A percentile compares a stretch with the other conserved stretches of the same genome.
Conservation (phyloP, 2,888 invertebrate genomes). For the Heteromurus nitidus region DNA sequence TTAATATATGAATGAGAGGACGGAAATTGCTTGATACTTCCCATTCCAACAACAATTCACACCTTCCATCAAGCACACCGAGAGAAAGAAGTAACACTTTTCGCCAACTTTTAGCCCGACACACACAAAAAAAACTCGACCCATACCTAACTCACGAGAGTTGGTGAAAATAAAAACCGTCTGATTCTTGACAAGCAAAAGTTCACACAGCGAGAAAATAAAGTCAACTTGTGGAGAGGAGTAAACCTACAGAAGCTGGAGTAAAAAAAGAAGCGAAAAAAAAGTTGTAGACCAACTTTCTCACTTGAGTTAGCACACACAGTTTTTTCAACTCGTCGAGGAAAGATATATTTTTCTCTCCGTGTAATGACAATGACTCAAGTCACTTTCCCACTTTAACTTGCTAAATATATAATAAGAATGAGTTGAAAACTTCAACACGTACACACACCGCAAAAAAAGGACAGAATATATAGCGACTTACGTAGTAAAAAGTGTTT, state of each 20-base stretch:
- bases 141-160: too few relatives aligned
- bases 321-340: neutral
- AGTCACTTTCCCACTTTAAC: constrained; percentile 4
- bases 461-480: neutral
- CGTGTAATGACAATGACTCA: constrained; percentile 37
- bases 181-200: constrained; percentile 29
- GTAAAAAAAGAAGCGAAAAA: constrained; percentile 15
- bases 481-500: too few relatives aligned
- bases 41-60: constrained; percentile 4
- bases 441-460: neutral
- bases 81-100: neutral
- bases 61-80: neutral
- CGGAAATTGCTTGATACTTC: constrained; percentile 23
- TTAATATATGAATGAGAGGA: constrained; percentile 53
- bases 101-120: neutral
- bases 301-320: neutral
- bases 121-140: too few relatives aligned
- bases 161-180: too few relatives aligned
- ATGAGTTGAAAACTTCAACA: neutral
- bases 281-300: constrained; percentile 28
- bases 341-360: constrained; percentile 4
- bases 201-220: neutral
- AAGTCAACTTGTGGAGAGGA: too few relatives aligned
- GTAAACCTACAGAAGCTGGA: too few relatives aligned
- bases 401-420: constrained; percentile 26